A percentile compares a stretch with the other conserved stretches of the same genome.
Evolutionary conservation across 2,888 invertebrate species (phyloP).

Genomic region (Diaperis boleti): DNA sequence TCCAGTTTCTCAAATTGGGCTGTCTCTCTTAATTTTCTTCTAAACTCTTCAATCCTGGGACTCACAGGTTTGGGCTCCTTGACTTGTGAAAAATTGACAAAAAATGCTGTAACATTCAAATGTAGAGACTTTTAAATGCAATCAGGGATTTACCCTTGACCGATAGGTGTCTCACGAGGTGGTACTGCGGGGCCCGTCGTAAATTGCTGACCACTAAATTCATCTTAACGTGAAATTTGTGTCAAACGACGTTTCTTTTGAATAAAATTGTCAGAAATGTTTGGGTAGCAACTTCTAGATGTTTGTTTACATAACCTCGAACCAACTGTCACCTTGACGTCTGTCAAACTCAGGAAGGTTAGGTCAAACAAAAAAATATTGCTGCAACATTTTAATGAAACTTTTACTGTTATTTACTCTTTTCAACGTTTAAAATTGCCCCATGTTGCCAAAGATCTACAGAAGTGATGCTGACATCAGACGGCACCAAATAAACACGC

Average conservation of each 20-base stretch:
- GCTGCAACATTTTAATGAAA: background rate
- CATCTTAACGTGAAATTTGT: background rate
- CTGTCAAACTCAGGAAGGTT: conserved; percentile 1
- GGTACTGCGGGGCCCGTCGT: background rate
- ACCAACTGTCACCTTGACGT: background rate
- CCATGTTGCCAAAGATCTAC: conserved; percentile 72
- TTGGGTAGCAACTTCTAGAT: background rate
- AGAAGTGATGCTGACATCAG: conserved; percentile 71
- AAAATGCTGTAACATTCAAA: background rate
- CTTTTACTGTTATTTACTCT: background rate
- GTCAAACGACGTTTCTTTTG: background rate
- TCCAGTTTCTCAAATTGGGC: conserved; percentile 81
- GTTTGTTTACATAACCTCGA: background rate
- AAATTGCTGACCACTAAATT: background rate
- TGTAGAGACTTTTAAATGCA: background rate
- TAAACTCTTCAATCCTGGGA: conserved; percentile 76
- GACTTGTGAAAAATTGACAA: conserved; percentile 38
- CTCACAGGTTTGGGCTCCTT: conserved; percentile 63
- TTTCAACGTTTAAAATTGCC: background rate
- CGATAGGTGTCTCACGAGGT: background rate
- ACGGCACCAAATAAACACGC: conserved; percentile 83
- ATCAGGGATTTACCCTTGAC: conserved; percentile 5
- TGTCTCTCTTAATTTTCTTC: conserved; percentile 77
- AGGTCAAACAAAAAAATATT: background rate
- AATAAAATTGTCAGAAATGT: background rate